Percentiles rank a stretch among this genome's conserved stretches.
phyloP scores from a whole-genome alignment of 2,888 invertebrate genomes.

The Myathropa florea region DNA sequence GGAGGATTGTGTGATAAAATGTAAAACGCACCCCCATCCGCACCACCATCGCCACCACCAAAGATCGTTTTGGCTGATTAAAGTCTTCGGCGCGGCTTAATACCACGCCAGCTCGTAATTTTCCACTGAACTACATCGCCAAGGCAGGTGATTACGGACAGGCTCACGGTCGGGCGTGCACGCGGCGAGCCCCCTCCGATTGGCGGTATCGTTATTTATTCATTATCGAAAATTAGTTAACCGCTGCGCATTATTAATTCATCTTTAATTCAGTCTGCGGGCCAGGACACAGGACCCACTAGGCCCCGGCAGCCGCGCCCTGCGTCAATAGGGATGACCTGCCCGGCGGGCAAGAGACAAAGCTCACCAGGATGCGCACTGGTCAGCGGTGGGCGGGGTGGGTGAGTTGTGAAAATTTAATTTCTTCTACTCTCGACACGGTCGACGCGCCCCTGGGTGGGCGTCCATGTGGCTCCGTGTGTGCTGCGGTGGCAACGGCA shows the following conservation, averaged over 20 bases:
- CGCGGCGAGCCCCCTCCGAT: conserved; percentile 25
- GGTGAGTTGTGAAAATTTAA: conserved; percentile 54
- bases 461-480: not conserved
- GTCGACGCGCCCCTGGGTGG: conserved; percentile 2
- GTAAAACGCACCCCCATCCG: conserved; percentile 18
- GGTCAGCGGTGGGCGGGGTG: conserved; percentile 42
- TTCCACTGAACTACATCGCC: conserved; percentile 20
- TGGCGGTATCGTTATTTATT: conserved; percentile 67
- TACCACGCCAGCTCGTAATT: conserved; percentile 29
- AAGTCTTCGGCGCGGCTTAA: conserved; percentile 53
- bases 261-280: conserved; percentile 66
- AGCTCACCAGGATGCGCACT: conserved; percentile 22
- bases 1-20: conserved; percentile 22
- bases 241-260: conserved; percentile 69
- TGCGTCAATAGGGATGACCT: conserved; percentile 25
- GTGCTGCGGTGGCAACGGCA: not conserved
- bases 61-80: conserved; percentile 59
- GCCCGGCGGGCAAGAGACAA: conserved; percentile 10
- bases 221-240: conserved; percentile 71
- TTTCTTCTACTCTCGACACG: conserved; percentile 41
- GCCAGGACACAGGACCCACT: not conserved
- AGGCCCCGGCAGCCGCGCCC: not conserved
- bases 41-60: conserved; percentile 19
- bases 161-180: conserved; percentile 41
- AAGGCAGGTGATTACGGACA: conserved; percentile 56